Evolutionary conservation across 1,140 invertebrate species (phyloP), one percentile per base, ranked within the genome.

Genomic region (Leptinotarsa undecemlineata): DNA sequence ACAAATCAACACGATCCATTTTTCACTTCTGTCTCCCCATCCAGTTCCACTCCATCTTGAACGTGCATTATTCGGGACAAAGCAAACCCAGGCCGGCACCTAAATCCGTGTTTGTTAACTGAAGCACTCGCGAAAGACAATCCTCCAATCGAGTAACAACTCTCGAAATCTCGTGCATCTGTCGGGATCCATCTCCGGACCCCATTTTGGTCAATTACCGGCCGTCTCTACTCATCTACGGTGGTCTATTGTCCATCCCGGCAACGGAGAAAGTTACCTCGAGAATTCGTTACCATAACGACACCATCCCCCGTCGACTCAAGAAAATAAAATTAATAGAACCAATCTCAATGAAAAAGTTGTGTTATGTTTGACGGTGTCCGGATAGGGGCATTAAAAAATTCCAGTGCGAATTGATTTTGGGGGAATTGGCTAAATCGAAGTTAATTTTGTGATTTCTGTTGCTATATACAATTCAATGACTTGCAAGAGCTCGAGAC

Each of bases 311-410:
- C 69, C n/a, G 23, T 19, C 57, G 20, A n/a, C 69, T 19, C 17
- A 57, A 71, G 51, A 19, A 71, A 71, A 71, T 60, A 61, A 61
- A 71, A 57, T 71, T 71, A 71, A 71, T 71, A 61, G 61, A 61
- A 71, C 69, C 61, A 71, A 71, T 71, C 51, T 23, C 48, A 17
- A 57, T 15, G 51, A 57, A 57, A 57, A 57, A n/a, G n/a, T 57
- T 57, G n/a, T 15, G 51, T 6, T 0, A 57, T 57, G 51, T 57
- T 57, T 57, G 33, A 42, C 33, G 33, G 33, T 11, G 33, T 42
- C 33, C 8, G 33, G 8, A 42, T 42, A 0, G 33, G 8, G 33
- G 8, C 8, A 42, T 42, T 42, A 0, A 8, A 42, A 11, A 42
- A 42, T 42, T 11, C 2, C 33, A 42, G 8, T 42, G 33, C 8